Conservation (phyloP, 2,888 invertebrate genomes). For the Drosophila subsilvestris region DNA sequence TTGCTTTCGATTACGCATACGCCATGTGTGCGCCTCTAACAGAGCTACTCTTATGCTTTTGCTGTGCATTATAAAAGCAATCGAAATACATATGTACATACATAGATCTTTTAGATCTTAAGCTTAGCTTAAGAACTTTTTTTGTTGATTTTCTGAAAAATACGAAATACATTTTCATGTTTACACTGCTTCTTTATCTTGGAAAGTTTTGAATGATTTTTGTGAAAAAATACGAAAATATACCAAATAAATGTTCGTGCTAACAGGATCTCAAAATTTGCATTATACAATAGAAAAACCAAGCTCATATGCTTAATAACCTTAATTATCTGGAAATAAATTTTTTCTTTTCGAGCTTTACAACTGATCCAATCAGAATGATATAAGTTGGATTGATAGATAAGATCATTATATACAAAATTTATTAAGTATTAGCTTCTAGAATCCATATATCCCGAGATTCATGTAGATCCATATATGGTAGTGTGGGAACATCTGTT, state of each 20-base stretch:
- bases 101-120: too few relatives aligned
- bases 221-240: neutral
- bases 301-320: too few relatives aligned
- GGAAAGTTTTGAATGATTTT: neutral
- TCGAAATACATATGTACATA: too few relatives aligned
- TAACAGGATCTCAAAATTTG: too few relatives aligned
- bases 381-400: neutral
- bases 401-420: neutral
- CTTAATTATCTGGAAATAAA: too few relatives aligned
- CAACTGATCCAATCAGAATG: neutral
- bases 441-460: too few relatives aligned
- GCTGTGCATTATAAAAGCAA: neutral
- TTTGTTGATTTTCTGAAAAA: neutral
- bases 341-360: too few relatives aligned
- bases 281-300: too few relatives aligned
- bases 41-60: neutral
- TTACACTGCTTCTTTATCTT: too few relatives aligned
- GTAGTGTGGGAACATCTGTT: neutral
- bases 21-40: slow-evolving; percentile 24
- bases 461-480: neutral
- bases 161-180: neutral
- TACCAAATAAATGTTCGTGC: neutral
- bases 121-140: neutral
- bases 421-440: neutral
- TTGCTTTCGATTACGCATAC: slow-evolving; percentile 29